Evolutionary conservation across 2,888 invertebrate species (phyloP).

Genomic region (Troides aeacus): DNA sequence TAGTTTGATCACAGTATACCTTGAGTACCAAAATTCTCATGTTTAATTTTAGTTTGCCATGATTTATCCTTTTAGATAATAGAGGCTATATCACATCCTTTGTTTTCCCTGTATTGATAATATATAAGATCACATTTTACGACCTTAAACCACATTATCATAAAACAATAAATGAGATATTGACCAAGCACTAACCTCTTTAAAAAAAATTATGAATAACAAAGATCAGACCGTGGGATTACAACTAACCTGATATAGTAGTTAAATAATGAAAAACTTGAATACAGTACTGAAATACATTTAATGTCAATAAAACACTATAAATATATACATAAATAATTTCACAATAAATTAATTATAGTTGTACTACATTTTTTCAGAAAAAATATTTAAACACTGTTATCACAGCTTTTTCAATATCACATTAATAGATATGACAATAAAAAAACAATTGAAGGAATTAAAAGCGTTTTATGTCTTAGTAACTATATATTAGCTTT

Average conservation of each 20-base stretch:
- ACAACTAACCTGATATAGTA: not conserved
- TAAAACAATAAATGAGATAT: no score
- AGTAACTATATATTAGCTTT: not conserved
- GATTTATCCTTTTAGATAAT: no score
- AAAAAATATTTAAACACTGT: constrained; percentile 22
- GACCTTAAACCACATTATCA: no score
- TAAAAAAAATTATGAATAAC: no score
- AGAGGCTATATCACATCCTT: no score
- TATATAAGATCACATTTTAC: no score
- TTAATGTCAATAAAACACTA: not conserved
- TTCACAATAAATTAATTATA: not conserved
- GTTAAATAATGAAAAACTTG: not conserved
- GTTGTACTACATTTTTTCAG: not conserved
- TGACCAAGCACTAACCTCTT: no score
- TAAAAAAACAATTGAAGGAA: constrained; percentile 3
- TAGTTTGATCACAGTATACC: no score
- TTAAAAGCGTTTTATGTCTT: not conserved
- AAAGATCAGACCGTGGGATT: not conserved
- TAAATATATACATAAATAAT: not conserved
- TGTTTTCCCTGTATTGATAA: no score
- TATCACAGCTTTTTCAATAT: constrained; percentile 39
- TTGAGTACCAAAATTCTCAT: no score
- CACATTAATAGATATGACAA: constrained; percentile 27
- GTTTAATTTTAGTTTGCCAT: no score
- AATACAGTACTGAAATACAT: not conserved